Evolutionary conservation across 2,888 invertebrate genomes (phyloP).

Genomic region (Corythucha ciliata): DNA sequence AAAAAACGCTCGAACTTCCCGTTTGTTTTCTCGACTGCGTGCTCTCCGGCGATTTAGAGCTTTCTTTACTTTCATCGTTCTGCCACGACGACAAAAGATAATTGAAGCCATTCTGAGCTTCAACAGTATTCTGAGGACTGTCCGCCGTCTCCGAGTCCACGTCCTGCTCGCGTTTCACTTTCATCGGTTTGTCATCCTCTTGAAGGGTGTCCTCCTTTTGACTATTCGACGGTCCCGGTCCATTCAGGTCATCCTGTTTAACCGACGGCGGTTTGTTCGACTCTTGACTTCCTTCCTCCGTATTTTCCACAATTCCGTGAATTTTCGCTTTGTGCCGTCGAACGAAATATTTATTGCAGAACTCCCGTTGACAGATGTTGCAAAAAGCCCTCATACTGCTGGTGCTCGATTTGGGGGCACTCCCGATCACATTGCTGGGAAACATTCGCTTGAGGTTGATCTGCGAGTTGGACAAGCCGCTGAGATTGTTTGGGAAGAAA

Average conservation of each 20-base stretch:
- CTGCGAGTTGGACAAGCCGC: constrained; percentile 10
- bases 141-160: constrained; percentile 24
- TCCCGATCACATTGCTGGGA: not conserved
- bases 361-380: constrained; percentile 85
- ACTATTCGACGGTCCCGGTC: constrained; percentile 26
- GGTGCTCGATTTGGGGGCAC: constrained; percentile 22
- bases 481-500: constrained; percentile 25
- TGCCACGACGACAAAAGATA: constrained; percentile 27
- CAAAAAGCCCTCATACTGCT: constrained; percentile 62
- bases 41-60: constrained; percentile 27
- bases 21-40: constrained; percentile 12
- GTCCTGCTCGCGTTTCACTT: constrained; percentile 25
- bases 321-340: constrained; percentile 85
- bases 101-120: constrained; percentile 22
- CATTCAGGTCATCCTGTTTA: constrained; percentile 23
- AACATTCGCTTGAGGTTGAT: constrained; percentile 7
- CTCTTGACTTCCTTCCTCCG: constrained; percentile 26
- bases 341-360: constrained; percentile 86
- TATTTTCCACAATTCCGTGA: constrained; percentile 59
- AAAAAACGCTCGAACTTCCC: constrained; percentile 59
- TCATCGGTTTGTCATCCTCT: constrained; percentile 26
- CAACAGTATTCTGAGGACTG: constrained; percentile 25
- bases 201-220: constrained; percentile 20
- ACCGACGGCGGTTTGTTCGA: constrained; percentile 29
- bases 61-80: constrained; percentile 27